Base-by-base conservation (phyloP, 2,888 invertebrate genomes). In the Crocallis elinguaria region DNA sequence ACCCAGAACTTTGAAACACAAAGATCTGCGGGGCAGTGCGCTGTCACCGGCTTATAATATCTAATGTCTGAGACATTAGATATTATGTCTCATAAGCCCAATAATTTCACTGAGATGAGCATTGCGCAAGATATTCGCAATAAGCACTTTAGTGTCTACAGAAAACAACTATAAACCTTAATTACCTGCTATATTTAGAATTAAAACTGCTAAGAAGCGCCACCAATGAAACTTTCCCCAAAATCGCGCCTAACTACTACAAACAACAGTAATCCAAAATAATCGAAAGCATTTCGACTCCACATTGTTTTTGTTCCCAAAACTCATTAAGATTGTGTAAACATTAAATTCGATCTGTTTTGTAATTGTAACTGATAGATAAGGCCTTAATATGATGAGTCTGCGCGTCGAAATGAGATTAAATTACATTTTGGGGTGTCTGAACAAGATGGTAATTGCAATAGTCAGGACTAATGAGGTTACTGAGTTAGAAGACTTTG, bases 311-410 rank as follows among this genome's bases (percentile, higher is more conserved):
- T 51, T 33, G 51, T 39, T 49, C 39, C 49, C 51, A 49, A 60
- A 63, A 59, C 57, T 63, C 63, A 57, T 63, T 61, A 63, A 49
- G 55, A 45, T 56, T 44, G 54, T 48, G 52, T 49, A 57, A 63
- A 63, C 52, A 58, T 33, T 14, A 54, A 48, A 37, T 59, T 63
- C 44, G 58, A 55, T 64, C 54, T 57, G 43, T 61, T 55, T 57
- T 59, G 35, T 50, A 51, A 53, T 53, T 52, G 44, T 60, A 50
- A 46, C 49, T 50, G 60, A 57, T 59, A 54, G 54, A 57, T 61
- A 56, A 55, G 49, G 48, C 25, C 54, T 46, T 52, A 46, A 46
- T 36, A 30, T 41, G 39, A 33, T 25, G 25, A 38, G 48, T 33
- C 23, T 11, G 33, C 21, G n/a, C 33, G 43, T 50, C 43, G 8